Evolutionary conservation across 2,113 vertebrate species (phyloP).

Genomic region (Neolamprologus brichardi): DNA sequence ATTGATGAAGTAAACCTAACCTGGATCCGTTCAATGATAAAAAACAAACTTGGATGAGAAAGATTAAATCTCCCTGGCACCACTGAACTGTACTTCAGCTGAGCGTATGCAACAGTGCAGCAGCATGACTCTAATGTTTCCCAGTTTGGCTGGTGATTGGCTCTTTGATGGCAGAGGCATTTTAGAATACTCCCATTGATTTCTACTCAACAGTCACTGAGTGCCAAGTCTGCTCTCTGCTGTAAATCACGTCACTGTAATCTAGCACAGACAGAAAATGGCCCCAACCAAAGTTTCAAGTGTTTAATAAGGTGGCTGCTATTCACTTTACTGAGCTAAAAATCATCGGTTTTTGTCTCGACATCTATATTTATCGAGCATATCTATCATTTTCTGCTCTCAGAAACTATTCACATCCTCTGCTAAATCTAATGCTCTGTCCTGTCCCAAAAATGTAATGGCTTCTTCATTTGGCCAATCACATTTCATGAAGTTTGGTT

Average conservation of each 20-base stretch:
- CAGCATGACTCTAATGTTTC: background rate
- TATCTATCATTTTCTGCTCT: background rate
- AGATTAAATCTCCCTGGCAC: background rate
- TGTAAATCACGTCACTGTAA: background rate
- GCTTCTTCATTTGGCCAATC: background rate
- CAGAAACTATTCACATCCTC: background rate
- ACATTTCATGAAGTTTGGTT: background rate
- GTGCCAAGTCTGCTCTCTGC: background rate
- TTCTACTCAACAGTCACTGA: background rate
- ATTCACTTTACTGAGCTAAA: background rate
- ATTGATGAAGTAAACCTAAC: background rate
- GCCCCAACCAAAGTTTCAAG: background rate
- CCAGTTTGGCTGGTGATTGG: background rate
- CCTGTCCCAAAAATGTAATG: fast-evolving
- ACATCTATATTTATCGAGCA: background rate
- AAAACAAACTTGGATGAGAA: background rate
- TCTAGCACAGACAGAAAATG: background rate
- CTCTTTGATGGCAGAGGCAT: background rate
- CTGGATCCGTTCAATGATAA: background rate
- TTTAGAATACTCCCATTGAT: background rate
- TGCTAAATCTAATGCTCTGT: too few relatives aligned
- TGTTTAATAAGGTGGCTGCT: background rate
- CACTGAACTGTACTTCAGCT: background rate
- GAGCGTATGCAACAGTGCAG: background rate
- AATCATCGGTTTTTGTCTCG: background rate